A percentile compares a stretch with the other conserved stretches of the same genome.
Evolutionary conservation across 2,797 vertebrate species (phyloP).

Genomic region (Astyanax mexicanus): DNA sequence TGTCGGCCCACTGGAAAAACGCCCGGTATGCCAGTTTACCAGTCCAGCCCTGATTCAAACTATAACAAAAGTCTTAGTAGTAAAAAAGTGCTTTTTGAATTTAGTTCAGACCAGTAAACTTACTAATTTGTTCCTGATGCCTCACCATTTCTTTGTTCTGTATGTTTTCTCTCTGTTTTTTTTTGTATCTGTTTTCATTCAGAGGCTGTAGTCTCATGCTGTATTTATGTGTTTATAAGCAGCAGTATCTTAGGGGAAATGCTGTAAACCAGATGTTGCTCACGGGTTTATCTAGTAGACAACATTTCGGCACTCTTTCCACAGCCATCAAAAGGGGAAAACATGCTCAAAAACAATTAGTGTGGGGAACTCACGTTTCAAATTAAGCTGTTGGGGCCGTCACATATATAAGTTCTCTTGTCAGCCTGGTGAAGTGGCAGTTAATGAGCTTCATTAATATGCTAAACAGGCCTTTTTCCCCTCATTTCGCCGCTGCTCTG

Average conservation of each 20-base stretch:
- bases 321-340: slow-evolving; percentile 58
- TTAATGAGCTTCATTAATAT: slow-evolving; percentile 90
- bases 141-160: too few relatives aligned
- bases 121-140: too few relatives aligned
- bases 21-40: too few relatives aligned
- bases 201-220: too few relatives aligned
- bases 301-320: slow-evolving; percentile 73
- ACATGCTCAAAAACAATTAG: slow-evolving; percentile 87
- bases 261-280: slow-evolving; percentile 46
- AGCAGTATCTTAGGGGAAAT: slow-evolving; percentile 41
- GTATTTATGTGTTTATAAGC: background rate
- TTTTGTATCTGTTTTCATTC: too few relatives aligned
- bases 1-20: too few relatives aligned
- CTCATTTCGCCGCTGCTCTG: slow-evolving; percentile 73
- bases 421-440: slow-evolving; percentile 81
- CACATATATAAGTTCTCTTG: slow-evolving; percentile 84
- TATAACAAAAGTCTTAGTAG: too few relatives aligned
- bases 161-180: too few relatives aligned
- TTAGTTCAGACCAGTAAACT: too few relatives aligned
- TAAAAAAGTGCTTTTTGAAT: too few relatives aligned
- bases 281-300: slow-evolving; percentile 72
- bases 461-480: slow-evolving; percentile 83
- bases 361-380: slow-evolving; percentile 68
- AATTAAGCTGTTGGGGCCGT: slow-evolving; percentile 77
- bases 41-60: too few relatives aligned